Evolutionary conservation across 2,797 vertebrate genomes (phyloP), one percentile per base, ranked within the genome.

Genomic region (Scolopax rusticola): DNA sequence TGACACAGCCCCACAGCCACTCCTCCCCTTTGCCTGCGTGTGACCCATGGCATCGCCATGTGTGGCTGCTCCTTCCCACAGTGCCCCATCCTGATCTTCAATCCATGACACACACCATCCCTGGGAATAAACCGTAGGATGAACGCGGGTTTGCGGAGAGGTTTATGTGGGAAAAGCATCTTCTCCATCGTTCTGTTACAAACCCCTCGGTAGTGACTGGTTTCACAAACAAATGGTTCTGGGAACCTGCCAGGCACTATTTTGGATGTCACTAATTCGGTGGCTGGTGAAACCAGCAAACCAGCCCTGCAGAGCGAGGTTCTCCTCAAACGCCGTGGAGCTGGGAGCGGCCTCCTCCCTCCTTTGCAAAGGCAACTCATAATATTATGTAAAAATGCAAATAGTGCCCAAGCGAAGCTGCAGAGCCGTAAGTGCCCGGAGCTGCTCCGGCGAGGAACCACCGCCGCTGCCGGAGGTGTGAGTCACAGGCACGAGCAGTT

Each of bases 301-400:
- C 5, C 3, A 56, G 50, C 65, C 43, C 71, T 17, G 40, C 15
- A 7, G 79, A 24, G 64, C 53, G n/a, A 48, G 41, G 56, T 8
- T 51, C 45, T 32, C 33, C 45, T 11, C 13, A 2, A 41, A 11
- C 40, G 2, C 5, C 3, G 5, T 3, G 51, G 64, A 33, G 65
- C 32, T 15, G 9, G 3, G 20, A 27, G 59, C 32, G 47, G 4
- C 65, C 50, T 45, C 82, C 83, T 45, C 50, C 61, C 60, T 43
- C 32, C 12, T 38, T 8, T 13, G 53, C 53, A 9, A 57, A 59
- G 59, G 59, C 76, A 32, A 10, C 85, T 30, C 64, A 3, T 13
- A 40, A 40, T 30, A 53, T 74, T 63, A 78, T 64, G 82, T 78
- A 92, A 83, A 86, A 79, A 94, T 65, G 93, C 82, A 94, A 74